Evolutionary conservation across 2,888 invertebrate genomes (phyloP).

Genomic region (Clitarchus hookeri): DNA sequence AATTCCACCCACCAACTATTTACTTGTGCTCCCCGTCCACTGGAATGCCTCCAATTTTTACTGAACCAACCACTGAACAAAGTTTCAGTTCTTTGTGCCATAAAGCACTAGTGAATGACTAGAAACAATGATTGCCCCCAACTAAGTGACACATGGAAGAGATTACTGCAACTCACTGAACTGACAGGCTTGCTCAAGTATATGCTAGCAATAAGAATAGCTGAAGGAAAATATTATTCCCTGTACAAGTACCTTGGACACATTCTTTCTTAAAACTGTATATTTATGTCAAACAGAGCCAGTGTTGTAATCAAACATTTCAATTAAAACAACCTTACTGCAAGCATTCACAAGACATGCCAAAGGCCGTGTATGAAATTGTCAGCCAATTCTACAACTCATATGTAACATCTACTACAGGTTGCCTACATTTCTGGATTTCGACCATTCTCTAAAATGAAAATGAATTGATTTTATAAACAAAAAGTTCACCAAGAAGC

Average conservation of each 20-base stretch:
- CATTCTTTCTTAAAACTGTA: neutral
- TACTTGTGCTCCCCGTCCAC: neutral
- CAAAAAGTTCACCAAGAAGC: too few species aligned
- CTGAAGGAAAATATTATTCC: neutral
- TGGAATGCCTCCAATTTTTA: neutral
- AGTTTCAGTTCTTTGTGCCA: neutral
- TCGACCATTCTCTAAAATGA: too few species aligned
- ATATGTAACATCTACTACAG: too few species aligned
- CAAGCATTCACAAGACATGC: too few species aligned
- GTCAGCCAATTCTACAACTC: too few species aligned
- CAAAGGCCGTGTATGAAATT: too few species aligned
- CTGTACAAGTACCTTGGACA: neutral
- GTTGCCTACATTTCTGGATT: too few species aligned
- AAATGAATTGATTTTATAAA: too few species aligned
- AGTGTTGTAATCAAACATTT: neutral
- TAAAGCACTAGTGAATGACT: neutral
- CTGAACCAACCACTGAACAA: too few species aligned
- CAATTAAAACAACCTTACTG: too few species aligned
- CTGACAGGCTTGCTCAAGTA: neutral
- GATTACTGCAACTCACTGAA: neutral
- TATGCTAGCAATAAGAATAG: neutral
- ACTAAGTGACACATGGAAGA: neutral
- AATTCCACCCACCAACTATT: constrained; percentile 16
- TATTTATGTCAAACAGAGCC: neutral
- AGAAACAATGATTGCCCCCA: neutral